Base-by-base conservation (phyloP, 2,797 vertebrate species). In the Rachycentron canadum region DNA sequence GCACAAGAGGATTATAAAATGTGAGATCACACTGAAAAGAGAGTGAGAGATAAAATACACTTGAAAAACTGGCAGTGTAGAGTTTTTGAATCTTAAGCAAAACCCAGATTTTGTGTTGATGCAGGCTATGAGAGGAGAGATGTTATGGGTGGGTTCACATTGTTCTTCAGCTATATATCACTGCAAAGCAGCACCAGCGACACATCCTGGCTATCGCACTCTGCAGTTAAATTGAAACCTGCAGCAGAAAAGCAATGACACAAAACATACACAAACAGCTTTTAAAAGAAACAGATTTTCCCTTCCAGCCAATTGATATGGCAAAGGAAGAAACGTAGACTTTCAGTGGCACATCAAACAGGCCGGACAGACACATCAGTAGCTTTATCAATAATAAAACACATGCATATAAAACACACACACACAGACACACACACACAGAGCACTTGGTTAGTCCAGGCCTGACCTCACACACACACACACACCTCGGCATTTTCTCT, bases 1-100 rank as follows among this genome's bases (percentile, higher is more conserved):
- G 95, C 94, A 95, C 85, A 91, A 84, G 81, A 78, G 36, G 58
- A 88, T 79, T 76, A 83, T 83, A 88, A 88, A 88, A 90, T 38
- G 75, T 86, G 65, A 79, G 68, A 85, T 81, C 78, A 84, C 70
- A 87, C 64, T 58, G 67, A 80, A 73, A 52, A 76, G 69, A 79
- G 52, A 69, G 57, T 75, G 80, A 81, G 76, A 83, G 76, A 84
- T 53, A 62, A 76, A 80, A 74, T 81, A 63, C 61, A 86, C 69
- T 78, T 81, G 65, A 79, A 73, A 53, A 74, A 57, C 5, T 55
- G n/a, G 26, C 56, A 69, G 74, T 79, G 82, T 11, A 17, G 9
- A 52, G 56, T 47, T 56, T 38, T 34, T 55, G 4, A 36, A 43
- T 26, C 19, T 38, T 25, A 61, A 77, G 53, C 11, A 14, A 80